A percentile compares a stretch with the other conserved stretches of the same genome.
phyloP scores from a whole-genome alignment of 2,113 vertebrate species.

The Pteruthius melanotis region DNA sequence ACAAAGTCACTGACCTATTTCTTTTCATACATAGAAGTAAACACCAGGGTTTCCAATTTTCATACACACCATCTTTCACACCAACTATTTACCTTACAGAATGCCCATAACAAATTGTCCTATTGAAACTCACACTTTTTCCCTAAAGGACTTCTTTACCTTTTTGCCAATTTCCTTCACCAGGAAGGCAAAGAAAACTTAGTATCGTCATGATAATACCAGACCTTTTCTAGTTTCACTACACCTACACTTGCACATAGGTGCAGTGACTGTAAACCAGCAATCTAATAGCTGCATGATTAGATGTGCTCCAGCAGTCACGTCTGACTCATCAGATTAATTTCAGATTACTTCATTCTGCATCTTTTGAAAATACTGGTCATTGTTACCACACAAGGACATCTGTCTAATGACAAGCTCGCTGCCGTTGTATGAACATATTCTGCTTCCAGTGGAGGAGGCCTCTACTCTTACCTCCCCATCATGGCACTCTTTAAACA shows the following conservation, averaged over 20 bases:
- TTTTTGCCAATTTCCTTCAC: neutral
- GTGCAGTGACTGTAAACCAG: neutral
- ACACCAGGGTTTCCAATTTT: constrained; percentile 53
- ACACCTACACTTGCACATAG: neutral
- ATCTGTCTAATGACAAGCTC: neutral
- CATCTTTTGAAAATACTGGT: neutral
- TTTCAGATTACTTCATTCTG: neutral
- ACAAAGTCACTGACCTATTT: constrained; percentile 74
- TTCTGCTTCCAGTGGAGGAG: neutral
- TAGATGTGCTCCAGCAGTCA: neutral
- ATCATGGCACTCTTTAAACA: neutral
- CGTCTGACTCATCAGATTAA: neutral
- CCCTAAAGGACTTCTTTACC: neutral
- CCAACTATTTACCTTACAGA: constrained; percentile 5
- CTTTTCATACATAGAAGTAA: constrained; percentile 63
- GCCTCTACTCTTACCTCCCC: neutral
- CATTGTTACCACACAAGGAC: neutral
- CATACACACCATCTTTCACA: neutral
- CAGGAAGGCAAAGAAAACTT: neutral
- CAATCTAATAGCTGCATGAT: neutral
- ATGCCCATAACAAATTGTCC: neutral
- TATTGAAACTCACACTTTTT: neutral
- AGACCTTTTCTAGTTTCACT: neutral
- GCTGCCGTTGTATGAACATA: neutral
- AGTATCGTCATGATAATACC: neutral